These are phyloP conservation scores for Chrysolina haemoptera DNA, from an alignment of 2,888 invertebrate species.

Conservation along the genomic window DNA sequence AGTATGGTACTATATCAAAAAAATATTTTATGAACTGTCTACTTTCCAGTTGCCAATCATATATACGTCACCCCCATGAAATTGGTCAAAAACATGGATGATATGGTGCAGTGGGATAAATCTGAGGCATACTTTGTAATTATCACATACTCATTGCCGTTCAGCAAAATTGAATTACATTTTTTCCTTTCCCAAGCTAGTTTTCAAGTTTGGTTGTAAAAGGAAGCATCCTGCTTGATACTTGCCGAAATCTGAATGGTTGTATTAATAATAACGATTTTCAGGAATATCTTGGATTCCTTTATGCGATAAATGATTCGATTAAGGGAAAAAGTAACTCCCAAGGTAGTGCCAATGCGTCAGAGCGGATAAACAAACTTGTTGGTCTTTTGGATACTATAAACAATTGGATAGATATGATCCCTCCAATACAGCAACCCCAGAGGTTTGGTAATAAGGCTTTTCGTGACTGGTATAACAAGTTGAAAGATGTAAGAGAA, in stretches of 20 bases:
- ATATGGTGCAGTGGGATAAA: conserved; percentile 86
- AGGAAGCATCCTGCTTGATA: no score
- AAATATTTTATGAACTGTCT: conserved; percentile 34
- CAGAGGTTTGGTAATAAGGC: conserved; percentile 98
- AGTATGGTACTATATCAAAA: neutral
- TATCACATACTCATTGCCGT: conserved; percentile 29
- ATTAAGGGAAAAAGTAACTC: conserved; percentile 85
- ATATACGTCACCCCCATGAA: conserved; percentile 78
- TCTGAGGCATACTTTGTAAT: conserved; percentile 87
- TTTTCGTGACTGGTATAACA: conserved; percentile 86
- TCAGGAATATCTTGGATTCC: conserved; percentile 88
- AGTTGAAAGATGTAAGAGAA: conserved; percentile 71
- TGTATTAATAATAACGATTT: conserved; percentile 22
- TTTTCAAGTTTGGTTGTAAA: no score
- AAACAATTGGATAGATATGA: conserved; percentile 82
- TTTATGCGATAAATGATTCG: conserved; percentile 88
- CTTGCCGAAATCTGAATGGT: neutral
- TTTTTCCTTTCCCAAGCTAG: no score
- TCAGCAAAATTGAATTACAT: neutral
- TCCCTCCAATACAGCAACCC: conserved; percentile 91
- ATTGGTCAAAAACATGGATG: conserved; percentile 77
- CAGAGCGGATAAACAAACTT: conserved; percentile 76
- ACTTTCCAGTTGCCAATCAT: conserved; percentile 72
- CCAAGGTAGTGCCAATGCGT: conserved; percentile 71
- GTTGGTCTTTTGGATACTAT: conserved; percentile 80